Conservation (phyloP, 1,140 invertebrate species). For the Drosophila orena region DNA sequence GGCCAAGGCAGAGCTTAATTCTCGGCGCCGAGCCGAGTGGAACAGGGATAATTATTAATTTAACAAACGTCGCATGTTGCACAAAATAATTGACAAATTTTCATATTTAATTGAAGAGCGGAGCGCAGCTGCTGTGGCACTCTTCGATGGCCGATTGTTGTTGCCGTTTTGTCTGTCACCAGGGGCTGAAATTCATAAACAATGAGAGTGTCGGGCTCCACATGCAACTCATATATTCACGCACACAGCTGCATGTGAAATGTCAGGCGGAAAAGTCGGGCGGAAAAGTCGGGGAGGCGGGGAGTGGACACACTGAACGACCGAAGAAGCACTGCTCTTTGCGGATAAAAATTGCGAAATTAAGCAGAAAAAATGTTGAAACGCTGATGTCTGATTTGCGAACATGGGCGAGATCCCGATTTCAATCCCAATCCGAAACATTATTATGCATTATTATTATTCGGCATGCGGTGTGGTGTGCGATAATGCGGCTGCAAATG, state of each 20-base stretch:
- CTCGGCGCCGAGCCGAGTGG: conserved; percentile 39
- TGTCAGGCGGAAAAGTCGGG: conserved; percentile 50
- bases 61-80: conserved; percentile 81
- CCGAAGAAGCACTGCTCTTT: conserved; percentile 31
- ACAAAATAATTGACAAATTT: conserved; percentile 84
- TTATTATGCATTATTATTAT: conserved; percentile 75
- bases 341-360: conserved; percentile 72
- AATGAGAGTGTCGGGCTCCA: conserved; percentile 43
- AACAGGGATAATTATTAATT: conserved; percentile 80
- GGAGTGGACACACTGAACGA: neutral
- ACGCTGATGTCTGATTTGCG: conserved; percentile 77
- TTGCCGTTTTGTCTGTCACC: conserved; percentile 64
- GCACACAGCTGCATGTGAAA: conserved; percentile 67
- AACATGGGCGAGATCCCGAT: conserved; percentile 12
- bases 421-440: conserved; percentile 20
- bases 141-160: conserved; percentile 10
- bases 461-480: conserved; percentile 22
- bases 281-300: neutral
- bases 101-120: conserved; percentile 82
- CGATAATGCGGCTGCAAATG: conserved; percentile 73
- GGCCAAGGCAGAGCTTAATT: conserved; percentile 37
- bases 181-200: conserved; percentile 78
- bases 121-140: conserved; percentile 61
- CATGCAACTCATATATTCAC: conserved; percentile 51
- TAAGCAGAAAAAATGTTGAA: conserved; percentile 77